Evolutionary conservation across 2,888 invertebrate genomes (phyloP).

Genomic region (Chirona hameri): DNA sequence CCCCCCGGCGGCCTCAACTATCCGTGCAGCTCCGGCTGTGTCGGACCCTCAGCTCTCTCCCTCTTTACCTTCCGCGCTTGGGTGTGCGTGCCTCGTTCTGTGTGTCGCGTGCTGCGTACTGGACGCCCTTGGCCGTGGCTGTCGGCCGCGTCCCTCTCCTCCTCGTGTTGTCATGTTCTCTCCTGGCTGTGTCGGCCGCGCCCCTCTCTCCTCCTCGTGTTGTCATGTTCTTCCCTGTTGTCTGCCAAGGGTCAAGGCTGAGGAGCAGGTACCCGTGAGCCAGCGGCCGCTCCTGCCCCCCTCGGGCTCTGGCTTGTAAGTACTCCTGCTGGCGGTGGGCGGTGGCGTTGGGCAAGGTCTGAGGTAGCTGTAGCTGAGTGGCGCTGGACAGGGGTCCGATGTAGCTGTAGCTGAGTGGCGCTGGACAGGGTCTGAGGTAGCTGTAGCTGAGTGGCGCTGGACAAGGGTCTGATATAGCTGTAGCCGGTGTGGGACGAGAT

Average conservation of each 20-base stretch:
- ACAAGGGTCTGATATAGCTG: not conserved
- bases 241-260: constrained; percentile 27
- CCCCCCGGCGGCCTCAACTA: too few species aligned
- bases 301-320: constrained; percentile 23
- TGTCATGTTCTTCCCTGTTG: not conserved
- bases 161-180: not conserved
- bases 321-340: not conserved
- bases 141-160: too few species aligned
- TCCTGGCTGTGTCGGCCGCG: not conserved
- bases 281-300: constrained; percentile 12
- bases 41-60: too few species aligned
- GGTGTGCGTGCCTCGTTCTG: too few species aligned
- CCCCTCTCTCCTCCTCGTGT: not conserved
- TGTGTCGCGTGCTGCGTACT: too few species aligned
- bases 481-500: not conserved
- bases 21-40: too few species aligned
- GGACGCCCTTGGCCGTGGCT: too few species aligned
- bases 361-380: not conserved
- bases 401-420: not conserved
- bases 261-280: constrained; percentile 29
- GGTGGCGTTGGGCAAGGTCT: not conserved
- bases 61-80: too few species aligned
- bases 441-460: too few species aligned
- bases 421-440: not conserved
- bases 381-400: not conserved